Evolutionary conservation across 1,140 invertebrate species (phyloP).

Genomic region (Lasioglossum albipes): DNA sequence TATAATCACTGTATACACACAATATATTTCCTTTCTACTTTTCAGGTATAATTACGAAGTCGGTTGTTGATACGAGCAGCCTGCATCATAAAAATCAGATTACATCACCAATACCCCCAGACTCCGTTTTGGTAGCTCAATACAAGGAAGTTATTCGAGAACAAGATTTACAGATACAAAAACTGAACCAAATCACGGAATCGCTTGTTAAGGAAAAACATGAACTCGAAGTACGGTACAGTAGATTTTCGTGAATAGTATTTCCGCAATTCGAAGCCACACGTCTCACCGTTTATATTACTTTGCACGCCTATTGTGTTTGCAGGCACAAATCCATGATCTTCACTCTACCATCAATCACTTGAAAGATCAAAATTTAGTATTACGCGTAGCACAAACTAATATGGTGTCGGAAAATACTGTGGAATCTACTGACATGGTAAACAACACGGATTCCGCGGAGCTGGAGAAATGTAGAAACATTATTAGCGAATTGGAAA

Average conservation of each 20-base stretch:
- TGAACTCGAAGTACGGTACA: slow-evolving; percentile 79
- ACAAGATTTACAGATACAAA: slow-evolving; percentile 88
- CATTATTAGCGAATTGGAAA: slow-evolving; percentile 70
- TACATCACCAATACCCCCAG: slow-evolving; percentile 73
- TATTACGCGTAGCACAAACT: slow-evolving; percentile 87
- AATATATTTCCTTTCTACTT: neutral
- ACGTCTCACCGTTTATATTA: neutral
- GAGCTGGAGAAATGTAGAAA: slow-evolving; percentile 71
- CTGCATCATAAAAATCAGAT: slow-evolving; percentile 70
- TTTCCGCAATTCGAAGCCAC: neutral
- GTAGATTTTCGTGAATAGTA: neutral
- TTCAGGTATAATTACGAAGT: slow-evolving; percentile 79
- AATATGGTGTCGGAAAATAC: slow-evolving; percentile 55
- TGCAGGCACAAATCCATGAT: slow-evolving; percentile 86
- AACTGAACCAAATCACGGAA: slow-evolving; percentile 81
- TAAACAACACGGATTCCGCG: slow-evolving; percentile 57
- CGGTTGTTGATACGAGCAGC: slow-evolving; percentile 78
- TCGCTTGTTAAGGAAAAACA: slow-evolving; percentile 80
- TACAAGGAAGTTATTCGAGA: slow-evolving; percentile 95
- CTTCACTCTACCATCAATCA: slow-evolving; percentile 86
- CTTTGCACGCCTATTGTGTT: slow-evolving; percentile 22
- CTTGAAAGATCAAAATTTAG: slow-evolving; percentile 92
- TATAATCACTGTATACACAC: neutral
- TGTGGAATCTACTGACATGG: slow-evolving; percentile 42
- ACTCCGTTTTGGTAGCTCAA: slow-evolving; percentile 84